Evolutionary conservation across 2,113 vertebrate genomes (phyloP).

Genomic region (Charina bottae): DNA sequence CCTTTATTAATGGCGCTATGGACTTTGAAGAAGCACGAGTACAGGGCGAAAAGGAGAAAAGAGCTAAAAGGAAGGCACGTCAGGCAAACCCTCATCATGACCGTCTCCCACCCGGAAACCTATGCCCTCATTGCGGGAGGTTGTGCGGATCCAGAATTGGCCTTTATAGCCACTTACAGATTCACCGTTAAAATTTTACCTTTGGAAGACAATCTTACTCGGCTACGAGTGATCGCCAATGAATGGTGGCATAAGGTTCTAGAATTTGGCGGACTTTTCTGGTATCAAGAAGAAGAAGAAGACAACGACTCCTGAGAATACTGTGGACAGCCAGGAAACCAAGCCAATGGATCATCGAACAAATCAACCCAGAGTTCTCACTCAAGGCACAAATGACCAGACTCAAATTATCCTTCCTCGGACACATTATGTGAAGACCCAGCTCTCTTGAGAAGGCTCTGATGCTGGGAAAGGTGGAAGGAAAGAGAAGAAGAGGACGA

Average conservation of each 20-base stretch:
- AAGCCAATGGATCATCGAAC: background rate
- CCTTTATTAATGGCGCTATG: too few relatives aligned
- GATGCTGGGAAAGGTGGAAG: background rate
- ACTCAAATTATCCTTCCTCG: background rate
- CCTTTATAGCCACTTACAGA: too few relatives aligned
- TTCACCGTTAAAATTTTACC: too few relatives aligned
- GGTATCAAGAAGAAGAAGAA: background rate
- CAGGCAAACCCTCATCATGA: too few relatives aligned
- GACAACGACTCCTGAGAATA: background rate
- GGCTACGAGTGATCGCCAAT: too few relatives aligned
- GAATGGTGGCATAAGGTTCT: background rate
- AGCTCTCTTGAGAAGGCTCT: background rate
- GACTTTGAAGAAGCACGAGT: too few relatives aligned
- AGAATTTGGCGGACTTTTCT: background rate
- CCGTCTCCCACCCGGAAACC: too few relatives aligned
- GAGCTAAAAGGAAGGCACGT: too few relatives aligned
- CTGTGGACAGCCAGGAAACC: background rate
- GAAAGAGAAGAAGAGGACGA: background rate
- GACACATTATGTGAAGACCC: background rate
- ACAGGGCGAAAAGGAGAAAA: too few relatives aligned
- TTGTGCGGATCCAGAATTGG: too few relatives aligned
- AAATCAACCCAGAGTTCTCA: background rate
- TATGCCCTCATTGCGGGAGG: too few relatives aligned
- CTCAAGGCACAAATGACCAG: background rate
- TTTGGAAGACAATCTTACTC: too few relatives aligned